Evolutionary conservation across 2,797 vertebrate genomes (phyloP), one percentile per base, ranked within the genome.

Genomic region (Selene dorsalis): DNA sequence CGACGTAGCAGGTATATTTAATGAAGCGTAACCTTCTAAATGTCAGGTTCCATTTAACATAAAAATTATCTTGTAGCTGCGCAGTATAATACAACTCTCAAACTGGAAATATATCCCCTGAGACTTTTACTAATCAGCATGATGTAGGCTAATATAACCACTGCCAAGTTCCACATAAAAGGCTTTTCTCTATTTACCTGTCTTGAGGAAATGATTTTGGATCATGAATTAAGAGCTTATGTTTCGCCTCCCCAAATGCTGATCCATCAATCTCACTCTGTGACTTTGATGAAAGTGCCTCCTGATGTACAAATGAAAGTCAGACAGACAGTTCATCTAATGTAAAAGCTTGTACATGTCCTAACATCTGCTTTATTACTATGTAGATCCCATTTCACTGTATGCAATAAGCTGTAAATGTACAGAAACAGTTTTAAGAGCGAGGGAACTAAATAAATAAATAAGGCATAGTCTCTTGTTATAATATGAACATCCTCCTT

Each of bases 131-230:
- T 79, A 79, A 85, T 79, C 80, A 69, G 24, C 38, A 26, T 66
- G 45, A 68, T 75, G 70, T 41, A 20, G 45, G 45, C 45, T 48
- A 35, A 71, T 45, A 63, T 57, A 24, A 48, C 14, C 28, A 22
- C 35, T 4, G 41, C 62, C 53, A n/a, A 35, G 57, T 82, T 72
- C 60, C 73, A 68, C 82, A 75, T 69, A 35, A 68, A 72, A 50
- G 61, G 63, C 67, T 79, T 77, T 58, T 11, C 67, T 75, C 58
- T 80, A 28, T 78, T 79, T 78, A 83, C 63, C 64, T 38, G 81
- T 72, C 82, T 72, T 50, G 14, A 63, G 69, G 66, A 81, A 65
- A 53, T 45, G 43, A 79, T 78, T 62, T 50, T 28, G 24, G 53
- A 68, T 75, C 26, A 12, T 9, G 38, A 58, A 17, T 71, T 58